Conservation (phyloP, 64 coral and sea anemone species). For the Montipora efflorescens region DNA sequence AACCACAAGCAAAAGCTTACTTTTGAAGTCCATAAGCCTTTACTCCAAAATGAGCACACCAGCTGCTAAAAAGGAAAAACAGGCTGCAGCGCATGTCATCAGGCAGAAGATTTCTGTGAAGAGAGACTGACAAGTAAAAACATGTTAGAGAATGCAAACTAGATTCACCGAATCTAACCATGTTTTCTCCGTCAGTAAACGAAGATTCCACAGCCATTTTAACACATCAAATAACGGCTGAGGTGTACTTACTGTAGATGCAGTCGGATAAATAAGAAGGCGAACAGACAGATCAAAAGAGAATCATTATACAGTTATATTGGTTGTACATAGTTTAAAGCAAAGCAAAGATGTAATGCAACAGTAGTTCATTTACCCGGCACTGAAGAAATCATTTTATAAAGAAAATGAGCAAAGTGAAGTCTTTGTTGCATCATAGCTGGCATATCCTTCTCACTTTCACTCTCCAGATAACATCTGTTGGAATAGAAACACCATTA, state of each 20-base stretch:
- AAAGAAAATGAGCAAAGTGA: conserved; percentile 91
- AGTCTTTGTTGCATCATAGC: conserved; percentile 83
- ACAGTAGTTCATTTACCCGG: conserved; percentile 65
- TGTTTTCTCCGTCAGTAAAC: too few species aligned
- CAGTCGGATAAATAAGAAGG: too few species aligned
- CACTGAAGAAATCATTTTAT: conserved; percentile 96
- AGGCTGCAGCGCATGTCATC: conserved; percentile 85
- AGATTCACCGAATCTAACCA: too few species aligned
- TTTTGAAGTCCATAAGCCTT: conserved; percentile 77
- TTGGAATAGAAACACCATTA: background rate
- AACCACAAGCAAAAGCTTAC: conserved; percentile 32
- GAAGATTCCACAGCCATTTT: too few species aligned
- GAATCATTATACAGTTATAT: too few species aligned
- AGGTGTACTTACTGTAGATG: too few species aligned
- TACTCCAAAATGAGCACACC: conserved; percentile 91
- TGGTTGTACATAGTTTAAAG: too few species aligned
- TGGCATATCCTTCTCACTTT: conserved; percentile 94
- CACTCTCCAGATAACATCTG: conserved; percentile 84
- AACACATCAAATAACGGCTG: too few species aligned
- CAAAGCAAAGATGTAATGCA: too few species aligned
- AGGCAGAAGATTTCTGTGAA: conserved; percentile 62
- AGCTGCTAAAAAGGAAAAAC: conserved; percentile 96
- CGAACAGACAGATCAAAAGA: too few species aligned
- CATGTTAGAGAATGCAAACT: background rate
- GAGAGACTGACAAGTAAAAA: conserved; percentile 57